A percentile compares a stretch with the other conserved stretches of the same genome.
Evolutionary conservation across 2,888 invertebrate genomes (phyloP).

Genomic region (Metacarcinus magister): DNA sequence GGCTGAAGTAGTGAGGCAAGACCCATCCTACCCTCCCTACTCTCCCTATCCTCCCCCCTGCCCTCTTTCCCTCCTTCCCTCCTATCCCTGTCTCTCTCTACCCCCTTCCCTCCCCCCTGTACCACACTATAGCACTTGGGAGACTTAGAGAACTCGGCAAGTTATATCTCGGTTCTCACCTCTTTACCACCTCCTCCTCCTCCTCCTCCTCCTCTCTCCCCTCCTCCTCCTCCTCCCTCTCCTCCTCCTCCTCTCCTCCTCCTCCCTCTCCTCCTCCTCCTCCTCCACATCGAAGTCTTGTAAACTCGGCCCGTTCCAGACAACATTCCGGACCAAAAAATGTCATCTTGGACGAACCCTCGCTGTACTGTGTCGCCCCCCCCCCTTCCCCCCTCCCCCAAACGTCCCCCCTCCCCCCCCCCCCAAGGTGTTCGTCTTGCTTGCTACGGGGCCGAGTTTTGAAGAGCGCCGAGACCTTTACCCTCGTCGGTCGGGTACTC

Average conservation of each 20-base stretch:
- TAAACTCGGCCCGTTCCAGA: background rate
- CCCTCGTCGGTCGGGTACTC: background rate
- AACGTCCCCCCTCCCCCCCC: no score
- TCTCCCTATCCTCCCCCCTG: background rate
- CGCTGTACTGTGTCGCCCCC: background rate
- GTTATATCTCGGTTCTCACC: background rate
- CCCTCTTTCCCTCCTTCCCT: background rate
- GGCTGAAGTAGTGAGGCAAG: conserved; percentile 37
- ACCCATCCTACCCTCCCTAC: background rate
- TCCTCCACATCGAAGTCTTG: conserved; percentile 1
- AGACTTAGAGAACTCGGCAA: background rate
- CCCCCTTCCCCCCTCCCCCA: no score
- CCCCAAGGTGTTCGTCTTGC: background rate
- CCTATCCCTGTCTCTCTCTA: background rate
- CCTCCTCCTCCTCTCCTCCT: background rate
- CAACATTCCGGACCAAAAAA: background rate
- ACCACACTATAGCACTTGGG: background rate
- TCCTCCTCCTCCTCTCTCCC: background rate
- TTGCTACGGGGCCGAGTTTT: background rate
- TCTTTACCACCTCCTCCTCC: background rate
- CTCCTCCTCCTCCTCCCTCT: background rate
- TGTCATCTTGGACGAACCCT: background rate
- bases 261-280: background rate
- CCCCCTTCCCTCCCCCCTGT: background rate
- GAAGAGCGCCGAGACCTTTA: background rate